phyloP scores from a whole-genome alignment of 2,888 invertebrate species.

The Cancer borealis region DNA sequence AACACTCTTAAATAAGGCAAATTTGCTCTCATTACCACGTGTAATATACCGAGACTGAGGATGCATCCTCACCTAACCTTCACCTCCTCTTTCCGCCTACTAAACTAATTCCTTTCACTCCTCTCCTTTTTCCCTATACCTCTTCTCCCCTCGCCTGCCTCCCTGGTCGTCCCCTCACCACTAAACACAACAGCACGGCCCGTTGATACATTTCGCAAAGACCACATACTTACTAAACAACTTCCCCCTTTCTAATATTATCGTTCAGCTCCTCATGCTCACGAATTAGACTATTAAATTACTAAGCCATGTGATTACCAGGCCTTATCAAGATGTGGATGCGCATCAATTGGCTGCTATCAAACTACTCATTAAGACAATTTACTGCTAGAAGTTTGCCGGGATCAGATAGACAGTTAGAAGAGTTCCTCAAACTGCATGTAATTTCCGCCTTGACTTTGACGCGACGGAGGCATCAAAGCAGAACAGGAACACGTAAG shows the following conservation, averaged over 20 bases:
- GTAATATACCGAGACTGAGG: neutral
- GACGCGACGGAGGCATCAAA: neutral
- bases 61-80: neutral
- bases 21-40: neutral
- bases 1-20: neutral
- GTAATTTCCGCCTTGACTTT: conserved; percentile 20
- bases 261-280: neutral
- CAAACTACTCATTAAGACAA: conserved; percentile 17
- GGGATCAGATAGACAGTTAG: neutral
- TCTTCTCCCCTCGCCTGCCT: neutral
- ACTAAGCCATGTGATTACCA: neutral
- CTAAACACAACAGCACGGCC: neutral
- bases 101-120: neutral
- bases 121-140: neutral
- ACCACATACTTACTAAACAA: neutral
- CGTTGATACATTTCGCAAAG: neutral
- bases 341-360: conserved; percentile 5
- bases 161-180: neutral
- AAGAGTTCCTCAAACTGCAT: neutral
- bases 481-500: neutral
- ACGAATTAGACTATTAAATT: neutral
- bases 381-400: neutral
- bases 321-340: neutral
- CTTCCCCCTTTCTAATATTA: conserved; percentile 6
- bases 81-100: neutral